Evolutionary conservation across 2,888 invertebrate genomes (phyloP), one percentile per base, ranked within the genome.

Genomic region (Drosophila aldrichi): DNA sequence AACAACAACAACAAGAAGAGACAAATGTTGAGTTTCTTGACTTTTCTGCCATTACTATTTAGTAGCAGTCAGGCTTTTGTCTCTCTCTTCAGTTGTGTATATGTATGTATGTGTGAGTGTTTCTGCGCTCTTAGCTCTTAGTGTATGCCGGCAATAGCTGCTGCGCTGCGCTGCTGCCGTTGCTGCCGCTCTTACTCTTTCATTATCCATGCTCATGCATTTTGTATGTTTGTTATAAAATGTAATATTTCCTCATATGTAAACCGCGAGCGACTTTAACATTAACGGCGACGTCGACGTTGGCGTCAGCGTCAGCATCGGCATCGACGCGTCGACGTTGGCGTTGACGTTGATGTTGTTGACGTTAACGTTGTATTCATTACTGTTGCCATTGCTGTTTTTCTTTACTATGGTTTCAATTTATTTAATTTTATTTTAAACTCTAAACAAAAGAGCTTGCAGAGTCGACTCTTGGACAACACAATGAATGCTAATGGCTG

Each of bases 351-450:
- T 48, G 25, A 48, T 29, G n/a, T 52, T 29, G n/a, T 52, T 52
- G 36, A 44, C 29, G 55, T 56, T 59, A 44, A 46, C 36, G 54
- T 52, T 63, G 48, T 65, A 63, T 68, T 64, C 58, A 59, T 70
- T 80, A 69, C 63, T 76, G 68, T 65, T 52, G 61, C 48, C 72
- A 51, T 68, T 78, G 56, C 77, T 77, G 54, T 79, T 77, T 77
- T 77, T 66, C 67, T 74, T 84, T 88, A 79, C 83, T 84, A 84
- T 88, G 83, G 87, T 70, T 84, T 88, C 89, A 86, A 88, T 86
- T 88, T 88, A 79, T 83, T 83, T 86, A 88, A 83, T 88, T 84
- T 86, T 88, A 85, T 88, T 84, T 84, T 83, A 80, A 83, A 88
- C 87, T 86, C 70, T 82, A 86, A 88, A 83, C 86, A 83, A 85